These are phyloP conservation scores for Garra rufa DNA, from an alignment of 2,113 vertebrate genomes.

Conservation along the genomic window DNA sequence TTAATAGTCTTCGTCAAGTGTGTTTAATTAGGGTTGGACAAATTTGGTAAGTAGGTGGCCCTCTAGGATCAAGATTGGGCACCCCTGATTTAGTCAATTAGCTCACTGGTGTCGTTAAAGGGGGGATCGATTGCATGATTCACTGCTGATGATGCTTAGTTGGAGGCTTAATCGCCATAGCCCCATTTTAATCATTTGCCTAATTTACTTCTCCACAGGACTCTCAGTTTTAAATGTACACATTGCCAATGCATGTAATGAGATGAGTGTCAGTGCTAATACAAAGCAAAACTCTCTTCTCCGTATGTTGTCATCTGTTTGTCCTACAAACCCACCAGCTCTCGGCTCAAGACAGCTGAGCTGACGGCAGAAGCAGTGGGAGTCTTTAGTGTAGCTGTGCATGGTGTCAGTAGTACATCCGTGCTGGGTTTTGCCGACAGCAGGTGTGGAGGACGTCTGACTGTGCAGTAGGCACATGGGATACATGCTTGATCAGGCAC, in stretches of 20 bases:
- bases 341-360: conserved; percentile 57
- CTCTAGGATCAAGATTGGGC: neutral
- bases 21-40: neutral
- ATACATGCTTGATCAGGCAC: conserved; percentile 10
- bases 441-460: conserved; percentile 56
- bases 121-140: neutral
- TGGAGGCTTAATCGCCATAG: neutral
- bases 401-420: conserved; percentile 42
- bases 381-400: conserved; percentile 55
- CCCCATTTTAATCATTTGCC: neutral
- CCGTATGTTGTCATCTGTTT: conserved; percentile 6
- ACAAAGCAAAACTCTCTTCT: neutral
- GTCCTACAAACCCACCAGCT: conserved; percentile 44
- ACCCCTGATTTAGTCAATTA: neutral
- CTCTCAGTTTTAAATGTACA: neutral
- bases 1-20: neutral
- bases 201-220: conserved; percentile 1
- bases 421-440: conserved; percentile 52
- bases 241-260: neutral
- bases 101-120: neutral
- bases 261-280: neutral
- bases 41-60: neutral
- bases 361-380: conserved; percentile 51
- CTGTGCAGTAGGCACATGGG: conserved; percentile 28
- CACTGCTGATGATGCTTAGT: neutral